Evolutionary conservation across 2,797 vertebrate genomes (phyloP), one percentile per base, ranked within the genome.

Genomic region (Carcharodon carcharias): DNA sequence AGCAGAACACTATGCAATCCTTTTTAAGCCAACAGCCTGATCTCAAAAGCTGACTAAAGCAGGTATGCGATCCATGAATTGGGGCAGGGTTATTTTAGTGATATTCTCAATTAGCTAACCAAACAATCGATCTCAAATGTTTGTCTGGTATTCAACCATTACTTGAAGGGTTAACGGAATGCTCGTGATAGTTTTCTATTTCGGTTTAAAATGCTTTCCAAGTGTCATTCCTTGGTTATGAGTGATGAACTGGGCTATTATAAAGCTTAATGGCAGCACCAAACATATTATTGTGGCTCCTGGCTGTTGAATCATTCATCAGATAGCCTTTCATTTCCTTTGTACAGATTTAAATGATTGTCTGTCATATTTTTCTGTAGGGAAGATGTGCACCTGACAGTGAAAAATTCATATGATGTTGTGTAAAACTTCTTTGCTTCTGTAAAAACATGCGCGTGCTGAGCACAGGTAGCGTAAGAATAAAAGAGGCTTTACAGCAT

Each of bases 51-150:
- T 50, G 28, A 94, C 92, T 94, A 69, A 94, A 94, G 65, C 93
- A 95, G 8, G 94, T 58, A 77, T 71, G 18, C 69, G 31, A 77
- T 77, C 94, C 94, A 95, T 58, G 94, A 95, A 95, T 77, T 56
- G 50, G 65, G 61, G 69, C 71, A 95, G 28, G 28, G 67, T 35
- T 56, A 58, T n/a, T 95, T 95, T 54, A 31, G 69, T 77, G 69
- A 71, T 71, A 95, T 40, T 95, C 63, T 69, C 93, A 95, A 95
- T 95, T 95, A 73, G 26, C 31, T 95, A 95, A 71, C 93, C 93
- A 56, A 73, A 95, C 94, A 95, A 18, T 95, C 16, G 50, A 73
- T 71, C 69, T 73, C 21, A 95, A 95, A 58, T 28, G 94, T 77
- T 77, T 40, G 45, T 21, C 31, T 95, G 69, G 67, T 77, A 95